Base-by-base conservation (phyloP, 1,140 invertebrate genomes). In the Temnothorax curvispinosus region DNA sequence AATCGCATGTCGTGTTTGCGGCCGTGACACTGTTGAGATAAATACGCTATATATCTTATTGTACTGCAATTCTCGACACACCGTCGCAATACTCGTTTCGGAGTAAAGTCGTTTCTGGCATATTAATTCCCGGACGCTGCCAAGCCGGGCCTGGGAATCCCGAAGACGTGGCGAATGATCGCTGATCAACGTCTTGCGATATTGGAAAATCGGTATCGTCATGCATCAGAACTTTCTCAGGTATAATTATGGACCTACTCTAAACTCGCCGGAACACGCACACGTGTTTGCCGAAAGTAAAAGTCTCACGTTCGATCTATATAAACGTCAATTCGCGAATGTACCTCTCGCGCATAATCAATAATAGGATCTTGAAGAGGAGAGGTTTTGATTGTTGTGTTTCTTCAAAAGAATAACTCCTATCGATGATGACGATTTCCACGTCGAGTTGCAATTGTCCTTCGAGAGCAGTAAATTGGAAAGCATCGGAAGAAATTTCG, bases 201-300 rank as follows among this genome's bases (percentile, higher is more conserved):
- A 72, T 82, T 47, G 52, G 52, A 82, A 72, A 82, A 58, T 74
- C 65, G 21, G 21, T 81, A 80, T 67, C 77, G 32, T 38, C 76
- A 27, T 27, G 27, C 27, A 18, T 67, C 35, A 4, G 21, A 5
- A 74, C 67, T 82, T 82, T 82, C 80, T 82, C 65, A 38, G 27
- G 1, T 35, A 4, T 82, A 82, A 82, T 82, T 72, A 82, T 11
- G 47, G 78, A 54, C 35, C 21, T 50, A 15, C 18, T 21, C 27
- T 21, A n/a, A 35, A 35, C 50, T 18, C 11, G 35, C 5, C 38
- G 32, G 32, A 80, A 67, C 47, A 35, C 8, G 35, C 6, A 41
- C 13, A 62, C 11, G 15, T 11, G 44, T 67, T 67, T 80, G 5
- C 44, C 50, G 65, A 56, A 82, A 38, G 35, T 71, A 52, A 72